Evolutionary conservation across 2,797 vertebrate species (phyloP).

Genomic region (Brachyrhaphis roseni): DNA sequence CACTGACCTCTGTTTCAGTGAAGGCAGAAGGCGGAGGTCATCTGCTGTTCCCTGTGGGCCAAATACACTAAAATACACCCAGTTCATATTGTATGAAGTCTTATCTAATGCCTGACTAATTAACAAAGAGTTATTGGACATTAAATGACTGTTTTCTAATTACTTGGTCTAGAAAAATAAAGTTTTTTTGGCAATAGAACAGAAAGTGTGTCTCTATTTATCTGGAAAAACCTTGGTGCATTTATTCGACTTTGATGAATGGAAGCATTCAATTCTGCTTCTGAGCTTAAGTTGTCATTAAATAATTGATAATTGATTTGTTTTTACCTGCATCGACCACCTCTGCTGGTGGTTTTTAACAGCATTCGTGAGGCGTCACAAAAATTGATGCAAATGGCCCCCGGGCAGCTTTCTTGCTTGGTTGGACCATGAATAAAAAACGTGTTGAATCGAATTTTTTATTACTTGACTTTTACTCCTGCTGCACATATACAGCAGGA

Average conservation of each 20-base stretch:
- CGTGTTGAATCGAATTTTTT: not conserved
- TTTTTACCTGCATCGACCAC: not conserved
- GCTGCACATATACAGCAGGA: not conserved
- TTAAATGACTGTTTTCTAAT: not conserved
- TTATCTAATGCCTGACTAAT: slow-evolving; percentile 17
- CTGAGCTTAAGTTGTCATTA: not conserved
- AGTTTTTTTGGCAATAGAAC: not conserved
- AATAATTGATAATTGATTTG: not conserved
- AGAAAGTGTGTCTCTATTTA: not conserved
- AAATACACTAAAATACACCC: not conserved
- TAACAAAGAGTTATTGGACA: slow-evolving; percentile 15
- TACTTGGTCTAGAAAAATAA: not conserved
- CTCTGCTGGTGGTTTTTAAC: not conserved
- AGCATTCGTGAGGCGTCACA: too few relatives aligned
- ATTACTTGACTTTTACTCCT: not conserved
- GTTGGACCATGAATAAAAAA: not conserved
- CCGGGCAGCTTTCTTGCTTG: not conserved
- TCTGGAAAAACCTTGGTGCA: not conserved
- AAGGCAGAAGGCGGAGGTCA: slow-evolving; percentile 36
- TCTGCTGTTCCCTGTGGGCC: slow-evolving; percentile 7
- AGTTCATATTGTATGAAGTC: not conserved
- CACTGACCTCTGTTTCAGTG: slow-evolving; percentile 20
- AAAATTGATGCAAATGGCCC: not conserved
- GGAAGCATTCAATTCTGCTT: not conserved
- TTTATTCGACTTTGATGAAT: not conserved